Base-by-base conservation (phyloP, 2,888 invertebrate species). In the Acrocyrtus sp. region DNA sequence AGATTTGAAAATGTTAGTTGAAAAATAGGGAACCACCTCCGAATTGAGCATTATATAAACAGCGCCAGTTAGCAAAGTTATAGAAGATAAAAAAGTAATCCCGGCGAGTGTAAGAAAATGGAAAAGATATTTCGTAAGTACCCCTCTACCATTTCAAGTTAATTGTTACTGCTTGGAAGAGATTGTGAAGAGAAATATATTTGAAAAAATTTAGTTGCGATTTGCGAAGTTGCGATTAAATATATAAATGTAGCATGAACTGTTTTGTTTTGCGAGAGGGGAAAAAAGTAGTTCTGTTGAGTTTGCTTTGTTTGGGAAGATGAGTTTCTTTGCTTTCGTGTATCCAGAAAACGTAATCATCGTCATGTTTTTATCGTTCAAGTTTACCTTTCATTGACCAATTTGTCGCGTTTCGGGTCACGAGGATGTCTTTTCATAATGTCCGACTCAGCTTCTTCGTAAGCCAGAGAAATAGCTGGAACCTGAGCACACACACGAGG, bases 381-480 rank as follows among this genome's bases (percentile, higher is more conserved):
- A n/a, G n/a, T 76, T 79, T 89, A 94, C 93, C 95, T 94, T 90
- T 93, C 92, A 87, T 95, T 95, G 86, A 96, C 95, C 85, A 78
- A 75, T 56, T 77, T 78, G 75, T 78, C 78, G 48, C 51, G 72
- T 63, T 57, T 41, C 22, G 78, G 78, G 65, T 78, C 75, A 45
- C 72, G 65, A 61, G 67, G 76, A 51, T 61, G 60, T 41, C 75
- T 27, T 90, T 94, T 94, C 95, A 95, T 95, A 85, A 95, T 95
- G 88, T 95, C 95, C 82, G 92, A 90, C 86, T 95, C 95, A 78
- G 95, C 93, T 84, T 89, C 88, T 88, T 95, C 95, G 87, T 95
- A 95, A 83, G 95, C 95, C 39, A 73, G 74, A 67, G 77, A 77
- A 74, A 79, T 79, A 62, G 78, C 78, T 60, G 78, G 78, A 69